Conservation (phyloP, 1,140 invertebrate genomes). For the Daktulosphaira vitifoliae region DNA sequence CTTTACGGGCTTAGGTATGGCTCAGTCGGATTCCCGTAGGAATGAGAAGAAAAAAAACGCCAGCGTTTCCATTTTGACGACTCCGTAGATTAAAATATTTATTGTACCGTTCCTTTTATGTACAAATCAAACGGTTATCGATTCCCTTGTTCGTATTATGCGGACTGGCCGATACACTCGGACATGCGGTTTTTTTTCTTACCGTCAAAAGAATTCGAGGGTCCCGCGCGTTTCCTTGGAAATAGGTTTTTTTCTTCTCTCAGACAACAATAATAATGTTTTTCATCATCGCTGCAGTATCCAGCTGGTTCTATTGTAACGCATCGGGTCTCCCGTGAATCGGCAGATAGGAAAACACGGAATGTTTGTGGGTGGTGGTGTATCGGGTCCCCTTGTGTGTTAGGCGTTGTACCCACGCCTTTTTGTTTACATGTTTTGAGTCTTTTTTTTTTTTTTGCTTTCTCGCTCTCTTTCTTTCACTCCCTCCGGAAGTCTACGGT, state of each 20-base stretch:
- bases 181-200: background rate
- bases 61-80: too few relatives aligned
- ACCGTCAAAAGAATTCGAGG: conserved; percentile 17
- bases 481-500: too few relatives aligned
- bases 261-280: conserved; percentile 21
- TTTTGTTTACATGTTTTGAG: conserved; percentile 32
- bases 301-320: conserved; percentile 26
- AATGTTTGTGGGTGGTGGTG: conserved; percentile 30
- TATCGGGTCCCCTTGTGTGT: conserved; percentile 24
- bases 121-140: conserved; percentile 20
- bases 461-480: background rate
- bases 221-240: conserved; percentile 29
- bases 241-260: conserved; percentile 11
- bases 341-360: conserved; percentile 9
- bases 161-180: background rate
- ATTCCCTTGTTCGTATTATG: background rate
- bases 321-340: conserved; percentile 22
- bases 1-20: too few relatives aligned
- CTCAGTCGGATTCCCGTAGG: too few relatives aligned
- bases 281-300: conserved; percentile 18
- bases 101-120: background rate
- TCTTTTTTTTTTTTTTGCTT: background rate
- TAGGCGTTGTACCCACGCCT: conserved; percentile 22
- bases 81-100: too few relatives aligned
- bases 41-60: too few relatives aligned